Evolutionary conservation across 2,797 vertebrate genomes (phyloP).

Genomic region (Oreortyx pictus): DNA sequence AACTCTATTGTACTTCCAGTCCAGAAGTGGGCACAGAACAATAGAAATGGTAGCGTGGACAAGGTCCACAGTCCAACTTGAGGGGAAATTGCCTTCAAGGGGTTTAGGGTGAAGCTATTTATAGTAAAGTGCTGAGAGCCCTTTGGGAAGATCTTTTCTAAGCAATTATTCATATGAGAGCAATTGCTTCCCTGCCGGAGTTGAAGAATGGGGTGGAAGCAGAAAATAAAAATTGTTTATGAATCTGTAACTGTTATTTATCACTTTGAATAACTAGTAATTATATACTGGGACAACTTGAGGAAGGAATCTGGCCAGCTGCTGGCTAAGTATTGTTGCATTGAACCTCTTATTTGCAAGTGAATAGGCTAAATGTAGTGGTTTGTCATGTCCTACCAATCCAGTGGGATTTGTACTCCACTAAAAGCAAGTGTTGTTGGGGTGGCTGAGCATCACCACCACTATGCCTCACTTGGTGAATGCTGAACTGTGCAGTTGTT

Average conservation of each 20-base stretch:
- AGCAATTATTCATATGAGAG: neutral
- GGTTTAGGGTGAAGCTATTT: neutral
- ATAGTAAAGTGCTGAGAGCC: neutral
- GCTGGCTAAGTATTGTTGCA: neutral
- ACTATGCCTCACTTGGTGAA: accelerated
- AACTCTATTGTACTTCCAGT: neutral
- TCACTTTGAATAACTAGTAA: neutral
- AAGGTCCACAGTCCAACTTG: accelerated
- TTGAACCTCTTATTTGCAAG: neutral
- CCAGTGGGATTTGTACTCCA: neutral
- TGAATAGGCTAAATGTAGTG: neutral
- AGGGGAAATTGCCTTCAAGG: neutral
- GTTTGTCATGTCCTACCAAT: neutral
- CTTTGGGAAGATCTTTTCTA: neutral
- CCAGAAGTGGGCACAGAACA: neutral
- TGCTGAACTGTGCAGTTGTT: accelerated
- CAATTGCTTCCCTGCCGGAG: neutral
- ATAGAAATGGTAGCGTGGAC: neutral
- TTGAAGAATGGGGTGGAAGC: neutral
- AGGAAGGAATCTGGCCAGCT: neutral
- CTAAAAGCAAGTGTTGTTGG: neutral
- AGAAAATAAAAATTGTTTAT: neutral
- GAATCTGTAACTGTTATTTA: neutral
- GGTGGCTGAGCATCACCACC: accelerated
- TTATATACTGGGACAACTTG: neutral